These are phyloP conservation scores for Chalcis sispes DNA, from an alignment of 2,888 invertebrate species.

Conservation along the genomic window DNA sequence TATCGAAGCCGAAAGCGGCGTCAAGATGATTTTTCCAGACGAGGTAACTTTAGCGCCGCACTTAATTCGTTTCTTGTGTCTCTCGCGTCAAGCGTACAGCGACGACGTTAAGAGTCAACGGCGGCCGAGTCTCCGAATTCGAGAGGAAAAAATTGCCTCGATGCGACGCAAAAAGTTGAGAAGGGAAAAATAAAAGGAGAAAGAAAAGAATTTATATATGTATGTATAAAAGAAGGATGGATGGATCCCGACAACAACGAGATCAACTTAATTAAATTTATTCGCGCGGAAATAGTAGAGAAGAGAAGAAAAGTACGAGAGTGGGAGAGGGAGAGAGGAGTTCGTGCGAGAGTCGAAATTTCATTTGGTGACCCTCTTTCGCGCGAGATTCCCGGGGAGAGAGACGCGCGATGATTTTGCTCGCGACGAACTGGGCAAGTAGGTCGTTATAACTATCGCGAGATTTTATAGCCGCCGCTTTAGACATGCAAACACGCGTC, in stretches of 20 bases:
- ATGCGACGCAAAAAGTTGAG: background rate
- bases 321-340: no score
- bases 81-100: background rate
- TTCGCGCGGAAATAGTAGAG: conserved; percentile 56
- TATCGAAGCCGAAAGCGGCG: background rate
- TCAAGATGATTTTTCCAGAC: conserved; percentile 10
- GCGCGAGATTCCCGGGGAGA: conserved; percentile 4
- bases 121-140: background rate
- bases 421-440: conserved; percentile 24
- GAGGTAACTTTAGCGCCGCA: conserved; percentile 2
- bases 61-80: conserved; percentile 30
- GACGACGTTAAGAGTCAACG: conserved; percentile 35
- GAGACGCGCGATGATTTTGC: conserved; percentile 6
- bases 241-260: conserved; percentile 17
- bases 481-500: background rate
- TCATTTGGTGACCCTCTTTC: conserved; percentile 42
- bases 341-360: conserved; percentile 41
- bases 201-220: conserved; percentile 25
- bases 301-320: no score
- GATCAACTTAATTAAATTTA: conserved; percentile 59
- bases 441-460: conserved; percentile 17
- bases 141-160: conserved; percentile 6
- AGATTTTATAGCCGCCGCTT: background rate
- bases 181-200: conserved; percentile 30
- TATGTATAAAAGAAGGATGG: conserved; percentile 18